These are phyloP conservation scores for Drosophila monieri DNA, from an alignment of 2,888 invertebrate species.

Conservation along the genomic window DNA sequence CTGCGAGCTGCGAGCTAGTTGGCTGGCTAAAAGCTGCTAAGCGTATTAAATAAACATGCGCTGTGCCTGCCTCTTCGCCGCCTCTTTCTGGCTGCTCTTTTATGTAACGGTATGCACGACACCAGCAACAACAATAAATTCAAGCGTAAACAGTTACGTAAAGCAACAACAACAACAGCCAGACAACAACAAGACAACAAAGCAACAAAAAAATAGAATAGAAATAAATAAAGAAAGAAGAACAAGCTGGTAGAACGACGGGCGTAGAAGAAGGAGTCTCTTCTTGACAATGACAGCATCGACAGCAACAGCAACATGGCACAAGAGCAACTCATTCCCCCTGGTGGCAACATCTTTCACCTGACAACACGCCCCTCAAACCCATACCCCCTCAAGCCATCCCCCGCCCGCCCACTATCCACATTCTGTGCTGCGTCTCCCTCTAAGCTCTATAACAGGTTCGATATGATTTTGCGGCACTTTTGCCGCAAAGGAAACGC, in stretches of 20 bases:
- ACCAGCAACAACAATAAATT: constrained; percentile 60
- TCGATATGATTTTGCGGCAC: constrained; percentile 73
- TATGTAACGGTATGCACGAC: constrained; percentile 70
- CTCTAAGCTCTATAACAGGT: constrained; percentile 63
- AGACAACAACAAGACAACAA: constrained; percentile 40
- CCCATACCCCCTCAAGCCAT: neutral
- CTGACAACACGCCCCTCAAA: constrained; percentile 12
- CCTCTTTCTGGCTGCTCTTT: constrained; percentile 49
- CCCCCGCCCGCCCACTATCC: neutral
- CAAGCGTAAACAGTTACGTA: constrained; percentile 74
- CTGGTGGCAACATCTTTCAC: constrained; percentile 35
- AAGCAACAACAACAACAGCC: constrained; percentile 47
- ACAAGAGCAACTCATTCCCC: constrained; percentile 11
- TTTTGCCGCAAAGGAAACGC: constrained; percentile 71
- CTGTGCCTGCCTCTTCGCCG: constrained; percentile 22
- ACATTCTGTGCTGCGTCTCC: constrained; percentile 13
- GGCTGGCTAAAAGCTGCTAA: constrained; percentile 68
- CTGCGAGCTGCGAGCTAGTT: constrained; percentile 36
- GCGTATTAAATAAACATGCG: constrained; percentile 73
- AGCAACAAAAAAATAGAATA: constrained; percentile 19
- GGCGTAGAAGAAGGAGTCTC: constrained; percentile 2
- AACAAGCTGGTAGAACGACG: neutral
- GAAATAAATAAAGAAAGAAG: constrained; percentile 18
- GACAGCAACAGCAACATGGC: constrained; percentile 16
- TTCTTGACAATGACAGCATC: constrained; percentile 57